Evolutionary conservation across 1,140 invertebrate genomes (phyloP), one percentile per base, ranked within the genome.

Genomic region (Drosophila ironensis): DNA sequence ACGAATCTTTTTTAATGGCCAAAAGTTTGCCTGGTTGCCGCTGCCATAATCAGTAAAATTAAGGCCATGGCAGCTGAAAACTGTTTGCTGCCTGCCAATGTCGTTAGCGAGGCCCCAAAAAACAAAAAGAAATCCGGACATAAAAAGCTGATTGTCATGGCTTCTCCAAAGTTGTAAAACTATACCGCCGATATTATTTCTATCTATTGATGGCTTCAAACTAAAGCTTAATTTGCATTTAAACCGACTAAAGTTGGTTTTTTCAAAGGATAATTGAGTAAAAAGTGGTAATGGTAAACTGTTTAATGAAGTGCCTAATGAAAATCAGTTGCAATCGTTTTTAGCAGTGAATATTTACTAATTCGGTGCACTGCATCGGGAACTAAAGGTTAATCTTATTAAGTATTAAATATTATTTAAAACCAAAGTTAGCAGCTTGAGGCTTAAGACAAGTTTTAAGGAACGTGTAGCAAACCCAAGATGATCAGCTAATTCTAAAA

Each of bases 1-100:
- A 82, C 73, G 78, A 82, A 84, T 82, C 78, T 82, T 82, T 71
- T 82, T 82, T 82, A 82, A 82, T 82, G 78, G 78, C 71, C 78
- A 84, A 82, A 82, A 82, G 73, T 82, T 82, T 82, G 78, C 56
- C 40, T 46, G 48, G 60, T 51, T 76, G 60, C n/a, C n/a, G n/a
- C 68, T 76, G 77, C 73, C 78, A 82, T 82, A 82, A 82, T 82
- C 78, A 82, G 78, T 84, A 59, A 82, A 82, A 82, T 82, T 82
- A 82, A 82, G 78, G 78, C 78, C 78, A 72, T 70, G 68, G 46
- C 78, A 82, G 72, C 75, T 66, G 70, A 64, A 63, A 72, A 75
- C 72, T 70, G 66, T 53, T 50, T 76, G 67, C 41, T 72, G 54
- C 72, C 42, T 84, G 72, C 77, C 78, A 82, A 73, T 77, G 69